These are phyloP conservation scores for Cinclus mexicanus DNA, from an alignment of 2,113 vertebrate genomes.

Conservation along the genomic window DNA sequence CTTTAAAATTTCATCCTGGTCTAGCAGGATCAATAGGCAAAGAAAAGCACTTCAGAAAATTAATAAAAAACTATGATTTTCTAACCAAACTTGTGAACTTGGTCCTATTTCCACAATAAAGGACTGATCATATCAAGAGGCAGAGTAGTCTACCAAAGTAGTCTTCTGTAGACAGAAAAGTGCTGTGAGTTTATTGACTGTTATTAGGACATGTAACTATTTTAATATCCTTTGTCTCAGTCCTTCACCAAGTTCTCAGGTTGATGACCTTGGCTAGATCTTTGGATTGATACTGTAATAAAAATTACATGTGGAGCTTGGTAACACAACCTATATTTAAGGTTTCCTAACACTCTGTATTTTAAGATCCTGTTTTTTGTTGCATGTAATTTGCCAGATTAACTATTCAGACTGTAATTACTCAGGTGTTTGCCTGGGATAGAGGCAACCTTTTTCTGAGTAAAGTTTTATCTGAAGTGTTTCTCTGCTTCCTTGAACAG, in stretches of 20 bases:
- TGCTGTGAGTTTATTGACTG: neutral
- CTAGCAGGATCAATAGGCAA: neutral
- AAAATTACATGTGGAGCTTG: neutral
- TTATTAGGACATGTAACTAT: neutral
- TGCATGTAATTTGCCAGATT: slow-evolving; percentile 37
- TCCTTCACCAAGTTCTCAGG: neutral
- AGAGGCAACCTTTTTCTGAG: neutral
- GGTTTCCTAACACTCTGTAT: slow-evolving; percentile 40
- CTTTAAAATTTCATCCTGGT: neutral
- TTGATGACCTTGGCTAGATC: neutral
- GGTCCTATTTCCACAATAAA: neutral
- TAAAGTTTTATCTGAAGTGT: neutral
- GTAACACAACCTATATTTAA: slow-evolving; percentile 32
- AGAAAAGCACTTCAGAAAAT: neutral
- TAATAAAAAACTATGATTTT: neutral
- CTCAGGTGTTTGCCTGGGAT: neutral
- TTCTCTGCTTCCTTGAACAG: neutral
- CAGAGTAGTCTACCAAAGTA: neutral
- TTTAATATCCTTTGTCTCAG: neutral
- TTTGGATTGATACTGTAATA: slow-evolving; percentile 7
- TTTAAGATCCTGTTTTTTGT: slow-evolving; percentile 29
- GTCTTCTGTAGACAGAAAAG: neutral
- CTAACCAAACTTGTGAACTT: neutral
- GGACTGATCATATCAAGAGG: neutral
- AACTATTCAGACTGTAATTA: slow-evolving; percentile 9